phyloP scores from a whole-genome alignment of 2,888 invertebrate species.

The Temnothorax ravouxi region DNA sequence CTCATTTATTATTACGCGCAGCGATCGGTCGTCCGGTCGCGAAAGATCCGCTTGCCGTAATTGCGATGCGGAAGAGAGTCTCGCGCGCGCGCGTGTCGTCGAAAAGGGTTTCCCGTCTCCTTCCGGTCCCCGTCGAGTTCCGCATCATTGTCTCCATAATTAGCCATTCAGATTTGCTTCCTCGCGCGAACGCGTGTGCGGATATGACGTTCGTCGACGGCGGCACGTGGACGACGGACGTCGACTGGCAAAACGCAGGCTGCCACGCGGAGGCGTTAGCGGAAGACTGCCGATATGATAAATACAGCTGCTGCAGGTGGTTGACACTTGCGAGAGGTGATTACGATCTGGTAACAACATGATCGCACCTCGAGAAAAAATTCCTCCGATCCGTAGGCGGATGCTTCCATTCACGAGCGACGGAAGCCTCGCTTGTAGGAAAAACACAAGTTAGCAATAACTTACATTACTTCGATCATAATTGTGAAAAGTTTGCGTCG shows the following conservation, averaged over 20 bases:
- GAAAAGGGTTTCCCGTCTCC: conserved; percentile 65
- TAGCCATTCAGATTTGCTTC: conserved; percentile 84
- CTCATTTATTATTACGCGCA: conserved; percentile 27
- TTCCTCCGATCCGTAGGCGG: not conserved
- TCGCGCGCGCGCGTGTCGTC: conserved; percentile 55
- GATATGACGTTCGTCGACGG: conserved; percentile 79
- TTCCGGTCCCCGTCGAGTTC: conserved; percentile 75
- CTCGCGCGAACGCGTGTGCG: conserved; percentile 77
- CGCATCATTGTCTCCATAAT: conserved; percentile 82
- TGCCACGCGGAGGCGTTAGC: conserved; percentile 69
- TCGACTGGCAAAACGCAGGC: conserved; percentile 70
- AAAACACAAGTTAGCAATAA: not conserved
- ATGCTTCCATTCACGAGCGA: not conserved
- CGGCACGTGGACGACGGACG: conserved; percentile 74
- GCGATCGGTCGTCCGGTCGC: conserved; percentile 65
- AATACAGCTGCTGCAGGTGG: conserved; percentile 70
- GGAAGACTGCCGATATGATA: conserved; percentile 68
- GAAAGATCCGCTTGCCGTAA: conserved; percentile 65
- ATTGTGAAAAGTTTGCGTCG: no score
- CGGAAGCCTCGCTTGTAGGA: not conserved
- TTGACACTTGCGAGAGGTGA: conserved; percentile 66
- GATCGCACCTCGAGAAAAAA: conserved; percentile 60
- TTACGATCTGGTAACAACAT: conserved; percentile 63
- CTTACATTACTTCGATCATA: not conserved
- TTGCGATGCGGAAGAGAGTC: conserved; percentile 75